Conservation (phyloP, 2,113 vertebrate genomes). For the Thunnus thynnus region DNA sequence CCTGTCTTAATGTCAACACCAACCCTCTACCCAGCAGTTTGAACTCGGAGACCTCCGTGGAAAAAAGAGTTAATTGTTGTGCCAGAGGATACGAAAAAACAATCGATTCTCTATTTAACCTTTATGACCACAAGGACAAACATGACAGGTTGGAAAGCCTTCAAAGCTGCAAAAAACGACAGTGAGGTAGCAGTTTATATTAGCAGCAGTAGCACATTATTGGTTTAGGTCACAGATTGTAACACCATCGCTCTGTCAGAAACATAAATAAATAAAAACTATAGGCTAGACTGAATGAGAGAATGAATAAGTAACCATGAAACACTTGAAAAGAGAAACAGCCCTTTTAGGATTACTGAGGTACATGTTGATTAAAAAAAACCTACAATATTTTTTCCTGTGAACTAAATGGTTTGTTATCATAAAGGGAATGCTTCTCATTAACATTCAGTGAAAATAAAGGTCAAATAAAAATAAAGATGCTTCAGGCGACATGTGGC, state of each 20-base stretch:
- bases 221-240: not conserved
- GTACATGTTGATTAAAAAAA: no score
- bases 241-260: not conserved
- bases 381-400: not conserved
- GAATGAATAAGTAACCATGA: not conserved
- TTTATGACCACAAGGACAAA: conserved; percentile 6
- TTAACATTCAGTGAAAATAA: conserved; percentile 48
- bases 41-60: not conserved
- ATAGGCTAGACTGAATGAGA: not conserved
- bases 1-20: conserved; percentile 24
- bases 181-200: no score
- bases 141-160: not conserved
- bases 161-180: not conserved
- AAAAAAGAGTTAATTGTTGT: conserved; percentile 13
- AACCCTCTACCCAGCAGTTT: not conserved
- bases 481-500: conserved; percentile 23
- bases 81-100: conserved; percentile 12
- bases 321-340: not conserved
- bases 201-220: not conserved
- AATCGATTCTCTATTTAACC: conserved; percentile 25
- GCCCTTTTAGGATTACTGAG: not conserved
- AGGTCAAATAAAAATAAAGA: conserved; percentile 37
- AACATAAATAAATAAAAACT: not conserved
- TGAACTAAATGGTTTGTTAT: not conserved
- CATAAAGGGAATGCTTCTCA: conserved; percentile 8